phyloP scores from a whole-genome alignment of 2,797 vertebrate genomes.

The Neopelma chrysocephalum region DNA sequence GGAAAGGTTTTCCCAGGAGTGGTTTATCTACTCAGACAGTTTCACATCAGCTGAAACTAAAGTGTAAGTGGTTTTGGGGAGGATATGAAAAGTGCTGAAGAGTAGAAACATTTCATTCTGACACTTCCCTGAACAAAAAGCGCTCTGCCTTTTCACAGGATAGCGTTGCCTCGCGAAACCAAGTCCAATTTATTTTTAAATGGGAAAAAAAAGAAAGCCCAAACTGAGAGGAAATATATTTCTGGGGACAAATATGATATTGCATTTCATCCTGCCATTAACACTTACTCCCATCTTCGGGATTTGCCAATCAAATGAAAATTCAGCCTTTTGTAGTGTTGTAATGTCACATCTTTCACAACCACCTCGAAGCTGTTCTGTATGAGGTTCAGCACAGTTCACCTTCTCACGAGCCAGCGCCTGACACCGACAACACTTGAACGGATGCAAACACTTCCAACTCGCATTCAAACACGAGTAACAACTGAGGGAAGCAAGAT shows the following conservation, averaged over 20 bases:
- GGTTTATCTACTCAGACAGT: slow-evolving; percentile 39
- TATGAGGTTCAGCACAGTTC: background rate
- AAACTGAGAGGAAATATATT: slow-evolving; percentile 20
- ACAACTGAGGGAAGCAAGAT: background rate
- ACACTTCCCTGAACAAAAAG: slow-evolving; percentile 43
- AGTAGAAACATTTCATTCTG: slow-evolving; percentile 57
- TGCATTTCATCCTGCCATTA: slow-evolving; percentile 8
- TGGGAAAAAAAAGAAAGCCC: background rate
- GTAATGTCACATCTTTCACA: background rate
- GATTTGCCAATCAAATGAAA: background rate
- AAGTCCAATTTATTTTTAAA: slow-evolving; percentile 51
- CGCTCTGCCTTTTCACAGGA: slow-evolving; percentile 15
- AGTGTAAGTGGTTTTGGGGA: slow-evolving; percentile 43
- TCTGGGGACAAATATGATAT: background rate
- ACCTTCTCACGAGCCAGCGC: background rate
- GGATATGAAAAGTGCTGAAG: slow-evolving; percentile 30
- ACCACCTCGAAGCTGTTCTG: background rate
- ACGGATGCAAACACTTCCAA: background rate
- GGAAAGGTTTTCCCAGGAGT: background rate
- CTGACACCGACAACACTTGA: background rate
- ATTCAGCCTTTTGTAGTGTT: background rate
- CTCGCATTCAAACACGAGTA: background rate
- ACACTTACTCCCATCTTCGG: background rate
- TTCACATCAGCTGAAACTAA: slow-evolving; percentile 52
- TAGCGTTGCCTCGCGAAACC: background rate